These are phyloP conservation scores for Chiridota heheva DNA, from an alignment of 35 echinoderm and acorn worm species.

Conservation along the genomic window DNA sequence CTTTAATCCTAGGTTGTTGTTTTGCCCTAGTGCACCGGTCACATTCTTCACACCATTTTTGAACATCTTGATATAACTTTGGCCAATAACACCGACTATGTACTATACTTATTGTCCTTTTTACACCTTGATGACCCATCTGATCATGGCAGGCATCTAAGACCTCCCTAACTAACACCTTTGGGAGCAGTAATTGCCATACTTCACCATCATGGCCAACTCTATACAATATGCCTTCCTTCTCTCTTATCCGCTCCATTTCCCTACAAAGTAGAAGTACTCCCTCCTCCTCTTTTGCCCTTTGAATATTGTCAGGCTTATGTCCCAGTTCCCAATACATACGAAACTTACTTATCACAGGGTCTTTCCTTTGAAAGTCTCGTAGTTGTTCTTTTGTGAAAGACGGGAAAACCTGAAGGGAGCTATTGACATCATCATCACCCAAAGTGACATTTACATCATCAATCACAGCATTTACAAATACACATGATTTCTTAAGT, in stretches of 20 bases:
- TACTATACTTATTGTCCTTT: background rate
- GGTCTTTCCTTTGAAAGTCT: too few species aligned
- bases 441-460: too few species aligned
- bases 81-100: conserved; percentile 18
- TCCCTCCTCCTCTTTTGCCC: too few species aligned
- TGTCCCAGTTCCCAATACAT: too few species aligned
- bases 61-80: background rate
- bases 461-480: too few species aligned
- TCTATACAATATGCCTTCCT: conserved; percentile 25
- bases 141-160: background rate
- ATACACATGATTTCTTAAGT: too few species aligned
- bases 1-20: background rate
- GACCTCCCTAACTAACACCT: background rate
- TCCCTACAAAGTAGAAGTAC: conserved; percentile 1
- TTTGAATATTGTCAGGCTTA: too few species aligned
- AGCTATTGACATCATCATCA: too few species aligned
- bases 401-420: too few species aligned
- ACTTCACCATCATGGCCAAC: background rate
- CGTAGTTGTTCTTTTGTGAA: too few species aligned
- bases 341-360: too few species aligned
- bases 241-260: background rate
- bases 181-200: conserved; percentile 22
- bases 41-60: background rate
- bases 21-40: conserved; percentile 12
- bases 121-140: conserved; percentile 4